Conservation (phyloP, 2,113 vertebrate genomes). For the Patagioenas fasciata region DNA sequence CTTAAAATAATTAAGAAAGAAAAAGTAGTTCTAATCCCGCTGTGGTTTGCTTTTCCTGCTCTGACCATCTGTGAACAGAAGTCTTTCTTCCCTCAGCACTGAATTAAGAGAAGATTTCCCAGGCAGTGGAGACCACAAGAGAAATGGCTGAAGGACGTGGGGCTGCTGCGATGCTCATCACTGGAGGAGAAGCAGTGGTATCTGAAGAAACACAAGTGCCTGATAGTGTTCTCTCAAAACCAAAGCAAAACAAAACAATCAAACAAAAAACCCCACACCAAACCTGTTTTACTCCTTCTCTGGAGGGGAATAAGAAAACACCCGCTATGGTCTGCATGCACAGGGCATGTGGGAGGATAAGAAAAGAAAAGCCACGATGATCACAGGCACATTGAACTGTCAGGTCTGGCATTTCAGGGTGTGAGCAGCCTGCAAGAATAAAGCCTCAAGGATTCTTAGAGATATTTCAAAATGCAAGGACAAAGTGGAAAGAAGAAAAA, state of each 20-base stretch:
- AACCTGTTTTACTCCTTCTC: neutral
- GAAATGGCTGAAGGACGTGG: neutral
- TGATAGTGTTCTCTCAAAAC: neutral
- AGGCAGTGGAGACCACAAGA: neutral
- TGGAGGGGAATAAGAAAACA: neutral
- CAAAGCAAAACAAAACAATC: too few relatives aligned
- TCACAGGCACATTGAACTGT: neutral
- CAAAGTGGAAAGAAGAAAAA: neutral
- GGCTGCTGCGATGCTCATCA: neutral
- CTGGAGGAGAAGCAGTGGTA: neutral
- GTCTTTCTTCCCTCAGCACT: neutral
- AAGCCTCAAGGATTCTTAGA: neutral
- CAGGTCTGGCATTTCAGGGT: neutral
- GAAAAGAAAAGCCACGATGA: neutral
- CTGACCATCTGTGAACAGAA: constrained; percentile 23
- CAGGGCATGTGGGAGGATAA: neutral
- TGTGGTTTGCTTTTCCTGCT: neutral
- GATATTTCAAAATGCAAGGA: neutral
- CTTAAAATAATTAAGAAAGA: constrained; percentile 43
- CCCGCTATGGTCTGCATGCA: neutral
- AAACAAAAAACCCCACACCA: too few relatives aligned
- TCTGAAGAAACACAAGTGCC: neutral
- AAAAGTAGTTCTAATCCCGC: neutral
- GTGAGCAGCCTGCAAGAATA: neutral
- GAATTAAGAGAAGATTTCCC: neutral